Percentiles rank a stretch among this genome's conserved stretches.
These are phyloP conservation scores for Melipona beecheii DNA, from an alignment of 2,888 invertebrate genomes.

Conservation along the genomic window DNA sequence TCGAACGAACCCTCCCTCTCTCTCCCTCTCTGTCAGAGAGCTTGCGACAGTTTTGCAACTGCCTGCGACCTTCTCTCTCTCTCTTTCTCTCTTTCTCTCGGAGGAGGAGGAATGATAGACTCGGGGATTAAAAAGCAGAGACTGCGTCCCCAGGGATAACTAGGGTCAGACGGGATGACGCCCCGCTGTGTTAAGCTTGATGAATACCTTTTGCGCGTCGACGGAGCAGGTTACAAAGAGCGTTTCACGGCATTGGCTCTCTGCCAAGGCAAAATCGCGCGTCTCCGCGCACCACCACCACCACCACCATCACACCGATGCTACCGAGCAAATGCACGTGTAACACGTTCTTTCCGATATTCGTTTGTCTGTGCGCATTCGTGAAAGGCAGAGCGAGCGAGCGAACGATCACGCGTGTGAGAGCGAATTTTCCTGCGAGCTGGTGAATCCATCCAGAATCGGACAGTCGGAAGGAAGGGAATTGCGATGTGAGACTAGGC, in stretches of 20 bases:
- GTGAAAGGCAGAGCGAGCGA: background rate
- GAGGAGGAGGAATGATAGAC: background rate
- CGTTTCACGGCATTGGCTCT: constrained; percentile 54
- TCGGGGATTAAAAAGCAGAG: constrained; percentile 15
- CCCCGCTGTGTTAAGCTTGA: constrained; percentile 49
- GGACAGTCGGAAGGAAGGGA: constrained; percentile 47
- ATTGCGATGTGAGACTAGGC: constrained; percentile 33
- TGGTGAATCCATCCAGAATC: constrained; percentile 25
- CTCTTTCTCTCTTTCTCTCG: background rate
- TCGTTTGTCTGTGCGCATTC: background rate
- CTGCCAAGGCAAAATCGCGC: constrained; percentile 41
- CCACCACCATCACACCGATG: background rate
- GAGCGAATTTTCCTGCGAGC: background rate
- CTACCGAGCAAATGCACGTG: background rate
- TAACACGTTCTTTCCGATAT: background rate
- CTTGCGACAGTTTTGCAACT: no score
- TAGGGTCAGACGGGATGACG: constrained; percentile 49
- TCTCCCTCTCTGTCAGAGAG: background rate
- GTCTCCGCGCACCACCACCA: background rate
- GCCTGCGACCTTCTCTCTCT: no score
- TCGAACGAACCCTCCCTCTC: no score
- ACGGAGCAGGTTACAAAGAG: constrained; percentile 50
- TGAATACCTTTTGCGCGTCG: constrained; percentile 51
- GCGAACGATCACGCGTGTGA: no score
- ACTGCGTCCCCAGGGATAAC: background rate